Base-by-base conservation (phyloP, 2,888 invertebrate genomes). In the Auanema sp. region DNA sequence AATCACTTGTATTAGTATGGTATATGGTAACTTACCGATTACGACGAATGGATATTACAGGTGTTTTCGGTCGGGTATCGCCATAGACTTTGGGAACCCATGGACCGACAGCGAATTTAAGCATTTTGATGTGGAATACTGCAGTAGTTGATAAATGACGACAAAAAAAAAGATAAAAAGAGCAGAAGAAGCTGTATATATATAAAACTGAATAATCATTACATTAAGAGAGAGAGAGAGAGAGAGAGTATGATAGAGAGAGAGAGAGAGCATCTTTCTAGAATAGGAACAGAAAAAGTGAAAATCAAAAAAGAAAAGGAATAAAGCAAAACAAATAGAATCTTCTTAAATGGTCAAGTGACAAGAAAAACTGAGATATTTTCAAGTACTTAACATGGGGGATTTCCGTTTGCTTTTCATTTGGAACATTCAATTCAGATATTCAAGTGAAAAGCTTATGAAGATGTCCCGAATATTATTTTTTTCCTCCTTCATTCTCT, bases 21-120 rank as follows among this genome's bases (percentile, higher is more conserved):
- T 5, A 21, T 47, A 16, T 3, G 3, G 8, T 14, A 25, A 55
- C 55, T 60, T 54, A 55, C 60, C 55, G 54, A 18, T 54, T 47
- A 24, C 54, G 16, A 40, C 54, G 21, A 42, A 60, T 43, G 16
- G 52, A 41, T 14, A 52, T 50, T 2, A 53, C 33, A n/a, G 24
- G 21, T 33, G 58, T 10, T n/a, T 43, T 24, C 16, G 33, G 24
- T 42, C 23, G 52, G 33, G 49, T 53, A 16, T 60, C 60, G 50
- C 72, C 72, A 14, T 72, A 72, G 42, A 69, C 70, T 33, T 68
- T 64, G 42, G 72, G 71, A 41, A 72, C 75, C 78, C 78, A 78
- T 1, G 76, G 76, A 1, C 75, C 77, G 10, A 78, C 76, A 1
- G 78, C 78, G 60, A 78, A 78, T 65, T 78, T 78, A 21, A 78